These are phyloP conservation scores for Drosophila ironensis DNA, from an alignment of 1,140 invertebrate genomes.

Conservation along the genomic window DNA sequence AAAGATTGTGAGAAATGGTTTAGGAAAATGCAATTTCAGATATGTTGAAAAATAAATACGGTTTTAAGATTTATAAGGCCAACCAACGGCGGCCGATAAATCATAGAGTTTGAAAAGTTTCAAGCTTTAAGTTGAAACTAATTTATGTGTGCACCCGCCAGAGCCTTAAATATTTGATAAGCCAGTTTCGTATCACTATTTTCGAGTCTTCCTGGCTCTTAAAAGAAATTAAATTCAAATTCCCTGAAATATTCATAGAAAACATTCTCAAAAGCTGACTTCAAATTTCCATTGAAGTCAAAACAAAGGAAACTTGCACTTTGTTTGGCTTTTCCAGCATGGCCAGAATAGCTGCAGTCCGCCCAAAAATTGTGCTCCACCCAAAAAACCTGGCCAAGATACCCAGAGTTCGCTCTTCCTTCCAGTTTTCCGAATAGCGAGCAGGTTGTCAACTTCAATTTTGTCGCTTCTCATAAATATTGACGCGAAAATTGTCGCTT, in stretches of 20 bases:
- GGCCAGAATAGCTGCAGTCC: neutral
- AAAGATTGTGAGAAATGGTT: slow-evolving; percentile 25
- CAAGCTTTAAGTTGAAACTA: too few species aligned
- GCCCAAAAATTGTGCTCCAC: neutral
- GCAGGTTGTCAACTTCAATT: slow-evolving; percentile 49
- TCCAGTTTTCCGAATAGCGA: neutral
- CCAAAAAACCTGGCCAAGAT: neutral
- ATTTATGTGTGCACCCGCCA: too few species aligned
- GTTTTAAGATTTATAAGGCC: slow-evolving; percentile 37
- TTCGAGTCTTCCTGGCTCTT: neutral
- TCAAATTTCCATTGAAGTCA: slow-evolving; percentile 20
- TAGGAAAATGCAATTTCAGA: slow-evolving; percentile 49
- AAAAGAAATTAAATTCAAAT: neutral
- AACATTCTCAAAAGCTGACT: slow-evolving; percentile 1
- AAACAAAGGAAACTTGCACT: slow-evolving; percentile 16
- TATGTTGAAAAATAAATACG: slow-evolving; percentile 50
- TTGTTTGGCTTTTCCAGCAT: slow-evolving; percentile 7
- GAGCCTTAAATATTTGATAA: too few species aligned
- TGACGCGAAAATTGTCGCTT: slow-evolving; percentile 75
- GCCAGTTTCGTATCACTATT: too few species aligned
- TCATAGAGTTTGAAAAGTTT: slow-evolving; percentile 9
- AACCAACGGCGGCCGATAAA: too few species aligned
- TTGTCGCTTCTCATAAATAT: slow-evolving; percentile 65
- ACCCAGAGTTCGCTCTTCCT: neutral
- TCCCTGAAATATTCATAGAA: neutral